These are phyloP conservation scores for Hesperophylax magnus DNA, from an alignment of 1,140 invertebrate genomes.

Conservation along the genomic window DNA sequence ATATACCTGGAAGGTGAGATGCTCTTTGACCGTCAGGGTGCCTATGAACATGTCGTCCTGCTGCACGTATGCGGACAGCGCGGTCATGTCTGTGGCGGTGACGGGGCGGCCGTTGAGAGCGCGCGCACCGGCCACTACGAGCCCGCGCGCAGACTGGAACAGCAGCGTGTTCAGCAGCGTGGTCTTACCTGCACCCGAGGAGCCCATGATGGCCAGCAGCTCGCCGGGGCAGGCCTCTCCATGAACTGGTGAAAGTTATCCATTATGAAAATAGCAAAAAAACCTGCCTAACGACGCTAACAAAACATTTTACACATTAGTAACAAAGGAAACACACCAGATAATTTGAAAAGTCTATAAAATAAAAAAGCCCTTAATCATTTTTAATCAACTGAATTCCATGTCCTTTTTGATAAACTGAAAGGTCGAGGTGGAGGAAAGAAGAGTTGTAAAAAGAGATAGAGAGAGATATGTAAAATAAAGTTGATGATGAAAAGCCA, in stretches of 20 bases:
- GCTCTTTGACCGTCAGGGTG: constrained; percentile 91
- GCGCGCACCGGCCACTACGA: constrained; percentile 80
- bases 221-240: constrained; percentile 92
- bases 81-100: constrained; percentile 77
- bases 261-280: too few relatives aligned
- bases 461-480: too few relatives aligned
- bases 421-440: too few relatives aligned
- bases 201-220: constrained; percentile 92
- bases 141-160: constrained; percentile 78
- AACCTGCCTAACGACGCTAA: too few relatives aligned
- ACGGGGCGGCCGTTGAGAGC: constrained; percentile 81
- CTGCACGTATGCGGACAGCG: constrained; percentile 94
- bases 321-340: too few relatives aligned
- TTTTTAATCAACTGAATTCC: too few relatives aligned
- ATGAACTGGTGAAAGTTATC: constrained; percentile 73
- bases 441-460: too few relatives aligned
- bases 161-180: constrained; percentile 94
- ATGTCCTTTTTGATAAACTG: too few relatives aligned
- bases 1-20: constrained; percentile 87
- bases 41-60: constrained; percentile 96
- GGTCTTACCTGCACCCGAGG: constrained; percentile 96
- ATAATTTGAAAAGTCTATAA: too few relatives aligned
- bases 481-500: too few relatives aligned
- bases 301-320: too few relatives aligned
- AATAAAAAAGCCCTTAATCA: too few relatives aligned